phyloP scores from a whole-genome alignment of 2,888 invertebrate species.

The Nomada goodeniana region DNA sequence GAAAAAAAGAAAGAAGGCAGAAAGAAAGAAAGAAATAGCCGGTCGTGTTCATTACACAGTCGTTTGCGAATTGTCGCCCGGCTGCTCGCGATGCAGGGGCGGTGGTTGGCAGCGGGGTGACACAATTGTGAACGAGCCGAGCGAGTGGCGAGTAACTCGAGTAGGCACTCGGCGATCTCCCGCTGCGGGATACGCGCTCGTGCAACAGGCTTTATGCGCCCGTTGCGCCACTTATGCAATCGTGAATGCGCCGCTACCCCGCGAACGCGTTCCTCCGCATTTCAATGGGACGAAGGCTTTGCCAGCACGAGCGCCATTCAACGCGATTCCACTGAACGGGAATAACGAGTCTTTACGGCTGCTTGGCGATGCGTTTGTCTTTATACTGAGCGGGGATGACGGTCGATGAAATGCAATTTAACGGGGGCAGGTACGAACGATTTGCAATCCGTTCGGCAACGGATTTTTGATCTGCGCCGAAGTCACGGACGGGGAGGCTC shows the following conservation, averaged over 20 bases:
- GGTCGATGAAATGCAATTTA: neutral
- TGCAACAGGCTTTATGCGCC: slow-evolving; percentile 80
- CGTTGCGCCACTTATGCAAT: slow-evolving; percentile 79
- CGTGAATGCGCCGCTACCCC: slow-evolving; percentile 74
- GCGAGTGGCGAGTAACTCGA: slow-evolving; percentile 76
- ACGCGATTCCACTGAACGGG: slow-evolving; percentile 35
- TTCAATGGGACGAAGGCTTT: slow-evolving; percentile 76
- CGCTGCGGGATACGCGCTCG: slow-evolving; percentile 77
- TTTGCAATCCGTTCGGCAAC: too few species aligned
- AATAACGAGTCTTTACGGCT: slow-evolving; percentile 15
- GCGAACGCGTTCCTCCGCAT: slow-evolving; percentile 72
- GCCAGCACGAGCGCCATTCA: slow-evolving; percentile 62
- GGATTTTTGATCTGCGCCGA: too few species aligned
- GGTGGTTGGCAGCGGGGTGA: slow-evolving; percentile 51
- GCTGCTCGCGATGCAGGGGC: slow-evolving; percentile 31
- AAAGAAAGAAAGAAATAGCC: neutral
- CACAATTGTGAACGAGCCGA: slow-evolving; percentile 74
- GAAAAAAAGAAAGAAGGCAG: slow-evolving; percentile 1
- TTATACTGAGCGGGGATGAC: neutral
- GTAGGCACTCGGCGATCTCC: slow-evolving; percentile 72
- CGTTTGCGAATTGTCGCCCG: slow-evolving; percentile 68
- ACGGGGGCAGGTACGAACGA: too few species aligned
- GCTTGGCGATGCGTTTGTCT: slow-evolving; percentile 2
- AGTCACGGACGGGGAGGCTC: too few species aligned
- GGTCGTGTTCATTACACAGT: slow-evolving; percentile 65